These are phyloP conservation scores for Corynorhinus townsendii DNA, from an alignment of 2,113 vertebrate genomes.

Conservation along the genomic window DNA sequence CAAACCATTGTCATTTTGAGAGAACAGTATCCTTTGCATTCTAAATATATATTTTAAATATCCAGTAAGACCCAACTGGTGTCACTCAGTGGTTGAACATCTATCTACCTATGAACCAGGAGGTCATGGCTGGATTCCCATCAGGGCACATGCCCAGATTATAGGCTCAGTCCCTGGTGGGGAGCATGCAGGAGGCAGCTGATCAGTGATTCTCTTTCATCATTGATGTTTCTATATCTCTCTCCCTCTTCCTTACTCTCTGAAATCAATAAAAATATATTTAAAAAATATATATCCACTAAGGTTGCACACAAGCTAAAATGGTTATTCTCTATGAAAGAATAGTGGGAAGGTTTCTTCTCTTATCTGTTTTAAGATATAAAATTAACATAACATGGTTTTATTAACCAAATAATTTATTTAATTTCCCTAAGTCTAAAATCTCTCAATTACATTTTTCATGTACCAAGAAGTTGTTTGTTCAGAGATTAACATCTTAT, in stretches of 20 bases:
- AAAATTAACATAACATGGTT: not conserved
- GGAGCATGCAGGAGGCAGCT: too few species aligned
- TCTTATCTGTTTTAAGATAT: not conserved
- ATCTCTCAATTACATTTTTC: not conserved
- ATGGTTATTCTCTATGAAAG: not conserved
- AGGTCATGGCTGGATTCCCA: too few species aligned
- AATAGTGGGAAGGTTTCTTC: not conserved
- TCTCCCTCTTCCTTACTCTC: too few species aligned
- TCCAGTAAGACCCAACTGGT: not conserved
- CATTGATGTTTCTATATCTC: too few species aligned
- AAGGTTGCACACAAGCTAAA: not conserved
- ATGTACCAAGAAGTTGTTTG: not conserved
- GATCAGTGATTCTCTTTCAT: too few species aligned
- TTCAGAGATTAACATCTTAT: not conserved
- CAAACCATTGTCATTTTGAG: constrained; percentile 26
- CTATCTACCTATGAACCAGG: too few species aligned
- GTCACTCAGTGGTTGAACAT: too few species aligned
- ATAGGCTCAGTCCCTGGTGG: too few species aligned
- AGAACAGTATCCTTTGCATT: not conserved
- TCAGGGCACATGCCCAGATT: too few species aligned
- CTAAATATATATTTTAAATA: not conserved
- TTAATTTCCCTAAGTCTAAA: not conserved
- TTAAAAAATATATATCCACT: not conserved
- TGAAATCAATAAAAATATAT: not conserved
- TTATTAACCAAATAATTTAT: not conserved